A percentile compares a stretch with the other conserved stretches of the same genome.
These are phyloP conservation scores for Urocyon cinereoargenteus DNA, from an alignment of 2,797 vertebrate species.

Conservation along the genomic window DNA sequence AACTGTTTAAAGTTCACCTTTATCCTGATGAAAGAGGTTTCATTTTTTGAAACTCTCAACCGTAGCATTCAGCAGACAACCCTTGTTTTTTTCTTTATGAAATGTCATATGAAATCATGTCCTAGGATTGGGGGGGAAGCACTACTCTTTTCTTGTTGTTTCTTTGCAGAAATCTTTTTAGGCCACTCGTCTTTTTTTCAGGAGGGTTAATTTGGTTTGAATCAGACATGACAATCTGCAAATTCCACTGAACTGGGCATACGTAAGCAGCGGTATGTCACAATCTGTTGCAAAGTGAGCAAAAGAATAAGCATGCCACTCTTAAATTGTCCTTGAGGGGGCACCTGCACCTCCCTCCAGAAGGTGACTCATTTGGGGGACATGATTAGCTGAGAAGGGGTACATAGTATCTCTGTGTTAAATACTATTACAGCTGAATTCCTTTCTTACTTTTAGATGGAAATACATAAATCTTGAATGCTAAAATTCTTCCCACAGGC, in stretches of 20 bases:
- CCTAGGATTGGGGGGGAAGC: background rate
- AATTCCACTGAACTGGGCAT: background rate
- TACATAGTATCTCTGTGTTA: background rate
- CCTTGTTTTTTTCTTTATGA: background rate
- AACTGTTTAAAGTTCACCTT: conserved; percentile 16
- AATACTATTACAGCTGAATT: background rate
- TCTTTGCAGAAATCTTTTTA: conserved; percentile 4
- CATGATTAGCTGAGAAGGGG: background rate
- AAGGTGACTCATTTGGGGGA: background rate
- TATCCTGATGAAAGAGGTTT: background rate
- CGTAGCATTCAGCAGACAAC: background rate
- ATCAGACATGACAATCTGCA: background rate
- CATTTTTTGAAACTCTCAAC: background rate
- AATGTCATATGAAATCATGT: background rate
- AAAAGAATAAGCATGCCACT: background rate
- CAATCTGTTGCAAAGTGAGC: background rate
- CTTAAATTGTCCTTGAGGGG: background rate
- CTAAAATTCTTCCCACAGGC: background rate
- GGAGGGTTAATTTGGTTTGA: background rate
- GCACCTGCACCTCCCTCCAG: background rate
- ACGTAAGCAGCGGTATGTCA: background rate
- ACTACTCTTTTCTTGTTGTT: background rate
- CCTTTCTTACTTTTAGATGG: background rate
- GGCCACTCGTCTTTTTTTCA: background rate
- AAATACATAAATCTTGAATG: background rate